Percentiles rank a stretch among this genome's conserved stretches.
Conservation (phyloP, 64 coral and sea anemone genomes). For the Platygyra sinensis region DNA sequence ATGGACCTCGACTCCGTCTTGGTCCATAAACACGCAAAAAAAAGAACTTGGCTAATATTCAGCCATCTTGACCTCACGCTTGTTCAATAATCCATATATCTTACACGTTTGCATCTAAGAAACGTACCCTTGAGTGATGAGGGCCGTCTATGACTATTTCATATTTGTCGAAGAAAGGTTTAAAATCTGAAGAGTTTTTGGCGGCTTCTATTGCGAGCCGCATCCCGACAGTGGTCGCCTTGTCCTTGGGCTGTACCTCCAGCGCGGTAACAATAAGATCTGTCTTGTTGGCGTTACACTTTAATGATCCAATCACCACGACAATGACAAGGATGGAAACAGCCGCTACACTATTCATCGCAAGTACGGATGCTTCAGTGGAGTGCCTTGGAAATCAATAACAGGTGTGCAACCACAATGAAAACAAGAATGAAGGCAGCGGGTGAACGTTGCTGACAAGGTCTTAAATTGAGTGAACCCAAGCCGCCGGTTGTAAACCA, state of each 20-base stretch:
- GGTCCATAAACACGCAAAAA: too few relatives aligned
- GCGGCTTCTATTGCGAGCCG: background rate
- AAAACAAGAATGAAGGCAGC: background rate
- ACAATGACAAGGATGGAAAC: background rate
- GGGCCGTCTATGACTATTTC: background rate
- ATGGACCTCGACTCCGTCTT: too few relatives aligned
- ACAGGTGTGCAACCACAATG: background rate
- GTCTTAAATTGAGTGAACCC: too few relatives aligned
- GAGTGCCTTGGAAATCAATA: background rate
- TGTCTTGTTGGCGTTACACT: conserved; percentile 20
- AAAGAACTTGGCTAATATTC: too few relatives aligned
- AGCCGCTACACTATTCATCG: conserved; percentile 8
- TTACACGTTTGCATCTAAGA: background rate
- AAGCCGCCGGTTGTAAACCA: too few relatives aligned
- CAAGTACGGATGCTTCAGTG: too few relatives aligned
- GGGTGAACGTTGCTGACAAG: too few relatives aligned
- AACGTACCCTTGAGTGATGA: background rate
- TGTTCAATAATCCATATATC: too few relatives aligned
- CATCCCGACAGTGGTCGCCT: background rate
- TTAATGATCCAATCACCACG: background rate
- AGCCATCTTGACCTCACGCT: too few relatives aligned
- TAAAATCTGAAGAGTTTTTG: background rate
- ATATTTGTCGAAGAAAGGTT: conserved; percentile 7
- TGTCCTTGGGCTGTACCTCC: background rate
- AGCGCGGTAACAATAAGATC: background rate